Evolutionary conservation across 2,797 vertebrate species (phyloP), one percentile per base, ranked within the genome.

Genomic region (Semaprochilodus insignis): DNA sequence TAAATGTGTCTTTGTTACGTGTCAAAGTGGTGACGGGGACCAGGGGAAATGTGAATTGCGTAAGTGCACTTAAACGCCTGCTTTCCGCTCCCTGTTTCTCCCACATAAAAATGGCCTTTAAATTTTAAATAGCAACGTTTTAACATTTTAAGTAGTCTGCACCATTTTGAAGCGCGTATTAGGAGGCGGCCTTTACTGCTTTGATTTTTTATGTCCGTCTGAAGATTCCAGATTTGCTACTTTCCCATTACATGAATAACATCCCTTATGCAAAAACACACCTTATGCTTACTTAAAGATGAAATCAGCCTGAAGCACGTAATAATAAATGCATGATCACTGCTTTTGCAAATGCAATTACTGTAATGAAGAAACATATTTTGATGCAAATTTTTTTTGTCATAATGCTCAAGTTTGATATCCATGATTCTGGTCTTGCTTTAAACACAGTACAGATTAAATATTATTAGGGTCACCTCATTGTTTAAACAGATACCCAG

Each of bases 31-130:
- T 44, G 11, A 57, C 14, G 44, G 71, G 16, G 54, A 25, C 62
- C 65, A 63, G 44, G 80, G 71, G 54, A 74, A 74, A 74, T 55
- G 70, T 51, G 71, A 74, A 55, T 74, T 74, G 72, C 54, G 13
- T 74, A 60, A 40, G 63, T 63, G 55, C 77, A 67, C 36, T 25
- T 13, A 23, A 57, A 78, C 13, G 15, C 6, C 52, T 57, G 54
- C 27, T 74, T 74, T 36, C 19, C 21, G 19, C 72, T 59, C 31
- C 31, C 17, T 34, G 54, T 74, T 31, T 57, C 27, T 13, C 17
- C 25, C 48, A 34, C 52, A 55, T 74, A 55, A 55, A 73, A 73
- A 74, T 34, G 71, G 23, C 17, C 52, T 59, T 59, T 36, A 57
- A 59, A 74, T 57, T 59, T 74, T 57, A 74, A 72, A 74, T 57